A percentile compares a stretch with the other conserved stretches of the same genome.
Conservation (phyloP, 2,888 invertebrate species). For the Dasysyrphus albostriatus region DNA sequence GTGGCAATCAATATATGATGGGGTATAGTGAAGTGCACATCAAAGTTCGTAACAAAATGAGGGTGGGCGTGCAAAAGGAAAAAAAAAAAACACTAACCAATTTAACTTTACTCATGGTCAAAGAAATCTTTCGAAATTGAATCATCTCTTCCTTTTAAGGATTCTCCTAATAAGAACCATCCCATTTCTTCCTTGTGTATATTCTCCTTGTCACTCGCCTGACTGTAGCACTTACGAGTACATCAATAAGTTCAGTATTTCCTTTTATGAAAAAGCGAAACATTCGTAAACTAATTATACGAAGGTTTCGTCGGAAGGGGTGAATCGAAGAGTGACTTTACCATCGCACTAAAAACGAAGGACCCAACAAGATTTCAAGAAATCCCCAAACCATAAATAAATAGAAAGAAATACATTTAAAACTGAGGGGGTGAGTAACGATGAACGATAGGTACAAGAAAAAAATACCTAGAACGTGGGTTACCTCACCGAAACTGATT, state of each 20-base stretch:
- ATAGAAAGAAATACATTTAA: slow-evolving; percentile 24
- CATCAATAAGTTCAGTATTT: slow-evolving; percentile 8
- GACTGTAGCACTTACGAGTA: background rate
- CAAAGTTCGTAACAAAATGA: slow-evolving; percentile 51
- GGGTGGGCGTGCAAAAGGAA: background rate
- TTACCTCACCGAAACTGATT: slow-evolving; percentile 42
- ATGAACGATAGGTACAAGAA: slow-evolving; percentile 16
- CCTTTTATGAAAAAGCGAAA: slow-evolving; percentile 57
- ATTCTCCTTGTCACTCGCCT: background rate
- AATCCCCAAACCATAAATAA: slow-evolving; percentile 36
- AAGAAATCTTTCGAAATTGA: slow-evolving; percentile 73
- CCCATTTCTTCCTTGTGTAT: background rate
- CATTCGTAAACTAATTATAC: slow-evolving; percentile 74
- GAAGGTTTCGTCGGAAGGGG: slow-evolving; percentile 37
- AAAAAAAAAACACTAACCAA: slow-evolving; percentile 41
- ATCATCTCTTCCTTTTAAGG: slow-evolving; percentile 65
- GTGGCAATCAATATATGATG: slow-evolving; percentile 2
- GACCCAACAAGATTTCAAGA: slow-evolving; percentile 10
- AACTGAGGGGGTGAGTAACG: background rate
- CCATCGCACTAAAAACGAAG: background rate
- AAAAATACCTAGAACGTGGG: slow-evolving; percentile 11
- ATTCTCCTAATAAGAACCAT: slow-evolving; percentile 25
- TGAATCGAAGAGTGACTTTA: slow-evolving; percentile 1
- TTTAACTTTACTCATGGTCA: slow-evolving; percentile 72
- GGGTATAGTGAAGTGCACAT: slow-evolving; percentile 20